Evolutionary conservation across 2,113 vertebrate species (phyloP), one percentile per base, ranked within the genome.

Genomic region (Micronycteris hirsuta): DNA sequence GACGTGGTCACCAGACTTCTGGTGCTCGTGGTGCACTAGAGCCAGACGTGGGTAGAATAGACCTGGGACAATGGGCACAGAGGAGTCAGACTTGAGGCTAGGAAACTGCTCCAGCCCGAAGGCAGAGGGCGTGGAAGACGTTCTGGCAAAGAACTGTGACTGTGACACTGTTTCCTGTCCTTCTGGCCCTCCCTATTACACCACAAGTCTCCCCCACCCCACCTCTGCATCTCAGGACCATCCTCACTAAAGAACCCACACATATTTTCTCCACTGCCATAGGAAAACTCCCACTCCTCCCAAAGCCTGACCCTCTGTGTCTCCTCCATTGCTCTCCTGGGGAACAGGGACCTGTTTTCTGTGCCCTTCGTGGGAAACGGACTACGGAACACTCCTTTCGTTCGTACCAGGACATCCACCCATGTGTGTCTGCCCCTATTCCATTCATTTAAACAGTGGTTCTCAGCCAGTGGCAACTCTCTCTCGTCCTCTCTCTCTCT

Each of bases 21-120:
- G 0, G 2, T 17, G 16, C 31, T 73, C 77, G 4, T 3, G 4
- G 16, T 1, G 26, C 52, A 33, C 41, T 73, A 24, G 68, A 43
- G 17, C 19, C 26, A 31, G 78, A 38, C n/a, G 0, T 4, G 2
- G 31, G 38, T 7, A 9, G 70, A 38, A 24, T 16, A 0, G 0
- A 28, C 67, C 31, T 7, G 45, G 45, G 67, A 12, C 43, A 1
- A 38, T 31, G 33, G 9, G 26, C 68, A 26, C 3, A 24, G 26
- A 78, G 17, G 47, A 9, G 19, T 63, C 76, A 20, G 24, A 20
- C 41, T 43, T 74, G 6, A 2, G 43, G 63, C 80, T 19, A 31
- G 67, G 86, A 56, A 47, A 2, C 1, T 13, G 41, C 77, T 70
- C 16, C 7, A 10, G 71, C 22, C 19, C 12, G 17, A 70, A 47